These are phyloP conservation scores for Apamea sordens DNA, from an alignment of 2,888 invertebrate species.

Conservation along the genomic window DNA sequence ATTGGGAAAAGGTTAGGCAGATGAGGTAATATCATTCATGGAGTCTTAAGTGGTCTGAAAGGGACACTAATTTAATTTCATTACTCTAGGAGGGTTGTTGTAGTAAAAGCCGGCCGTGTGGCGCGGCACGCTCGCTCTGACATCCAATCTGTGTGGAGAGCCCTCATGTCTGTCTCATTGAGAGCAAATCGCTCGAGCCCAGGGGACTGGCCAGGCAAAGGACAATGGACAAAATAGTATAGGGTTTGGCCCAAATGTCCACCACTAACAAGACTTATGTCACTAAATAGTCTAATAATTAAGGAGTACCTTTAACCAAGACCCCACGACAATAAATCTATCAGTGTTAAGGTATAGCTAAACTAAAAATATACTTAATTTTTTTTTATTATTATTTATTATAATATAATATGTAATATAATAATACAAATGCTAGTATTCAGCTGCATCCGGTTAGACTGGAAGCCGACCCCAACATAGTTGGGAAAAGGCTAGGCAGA, in stretches of 20 bases:
- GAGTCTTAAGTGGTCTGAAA: conserved; percentile 69
- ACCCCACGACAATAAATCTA: background rate
- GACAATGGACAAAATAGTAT: background rate
- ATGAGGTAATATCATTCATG: conserved; percentile 60
- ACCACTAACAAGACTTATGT: background rate
- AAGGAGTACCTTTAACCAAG: background rate
- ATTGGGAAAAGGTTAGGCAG: no score
- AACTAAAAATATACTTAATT: background rate
- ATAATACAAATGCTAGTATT: no score
- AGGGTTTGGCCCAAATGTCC: background rate
- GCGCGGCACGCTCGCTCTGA: conserved; percentile 74
- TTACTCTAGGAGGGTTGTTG: conserved; percentile 78
- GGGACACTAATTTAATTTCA: conserved; percentile 82
- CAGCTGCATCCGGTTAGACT: no score
- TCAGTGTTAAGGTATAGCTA: no score
- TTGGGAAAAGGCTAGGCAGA: no score
- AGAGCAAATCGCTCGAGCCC: conserved; percentile 81
- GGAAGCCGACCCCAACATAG: no score
- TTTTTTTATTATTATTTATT: no score
- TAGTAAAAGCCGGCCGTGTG: conserved; percentile 67
- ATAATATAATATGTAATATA: no score
- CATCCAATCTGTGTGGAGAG: conserved; percentile 85
- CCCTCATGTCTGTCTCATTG: conserved; percentile 83
- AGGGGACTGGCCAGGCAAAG: conserved; percentile 65
- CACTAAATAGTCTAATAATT: background rate